phyloP scores from a whole-genome alignment of 2,797 vertebrate species.

The Catharus ustulatus region DNA sequence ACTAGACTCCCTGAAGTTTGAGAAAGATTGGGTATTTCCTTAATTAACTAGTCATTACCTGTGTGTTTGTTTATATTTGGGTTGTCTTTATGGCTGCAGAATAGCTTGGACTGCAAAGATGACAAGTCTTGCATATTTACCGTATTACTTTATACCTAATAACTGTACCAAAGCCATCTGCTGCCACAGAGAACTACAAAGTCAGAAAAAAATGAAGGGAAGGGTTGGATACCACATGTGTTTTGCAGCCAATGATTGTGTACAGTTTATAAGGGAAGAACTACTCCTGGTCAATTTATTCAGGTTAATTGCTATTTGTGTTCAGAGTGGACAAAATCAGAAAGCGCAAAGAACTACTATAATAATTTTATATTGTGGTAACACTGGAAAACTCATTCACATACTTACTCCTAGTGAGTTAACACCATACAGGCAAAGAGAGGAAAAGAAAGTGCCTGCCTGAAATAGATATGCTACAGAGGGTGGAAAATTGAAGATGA shows the following conservation, averaged over 20 bases:
- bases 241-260: neutral
- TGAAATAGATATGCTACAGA: neutral
- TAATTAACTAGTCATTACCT: slow-evolving; percentile 44
- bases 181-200: neutral
- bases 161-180: neutral
- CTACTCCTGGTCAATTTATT: neutral
- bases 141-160: neutral
- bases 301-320: neutral
- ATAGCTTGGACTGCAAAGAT: neutral
- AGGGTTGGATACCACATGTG: neutral
- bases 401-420: neutral
- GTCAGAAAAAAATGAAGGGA: neutral
- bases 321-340: neutral
- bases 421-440: neutral
- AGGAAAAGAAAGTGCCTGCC: neutral
- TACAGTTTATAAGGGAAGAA: neutral
- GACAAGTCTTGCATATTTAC: neutral
- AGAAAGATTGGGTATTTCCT: slow-evolving; percentile 40
- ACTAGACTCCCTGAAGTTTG: slow-evolving; percentile 32
- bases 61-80: neutral
- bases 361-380: neutral
- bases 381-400: neutral
- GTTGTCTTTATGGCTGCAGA: neutral
- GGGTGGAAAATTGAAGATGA: neutral
- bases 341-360: neutral